phyloP scores from a whole-genome alignment of 1,140 invertebrate genomes.

The Rhopalosiphum padi region DNA sequence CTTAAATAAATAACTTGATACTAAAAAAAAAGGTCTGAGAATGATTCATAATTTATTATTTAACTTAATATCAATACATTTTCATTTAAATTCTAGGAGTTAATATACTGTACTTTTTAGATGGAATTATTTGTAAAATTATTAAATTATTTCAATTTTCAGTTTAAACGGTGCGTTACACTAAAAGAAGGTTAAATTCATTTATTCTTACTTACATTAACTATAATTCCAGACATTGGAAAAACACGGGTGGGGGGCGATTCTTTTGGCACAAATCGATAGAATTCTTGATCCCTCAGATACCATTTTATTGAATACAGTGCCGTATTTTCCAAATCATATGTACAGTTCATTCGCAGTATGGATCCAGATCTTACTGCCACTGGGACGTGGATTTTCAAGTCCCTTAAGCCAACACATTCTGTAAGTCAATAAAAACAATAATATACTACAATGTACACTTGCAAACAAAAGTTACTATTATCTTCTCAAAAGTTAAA shows the following conservation, averaged over 20 bases:
- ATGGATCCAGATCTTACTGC: slow-evolving; percentile 65
- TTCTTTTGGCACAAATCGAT: slow-evolving; percentile 76
- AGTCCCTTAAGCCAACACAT: slow-evolving; percentile 59
- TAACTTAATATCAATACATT: background rate
- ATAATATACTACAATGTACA: slow-evolving; percentile 1
- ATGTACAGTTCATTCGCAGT: slow-evolving; percentile 63
- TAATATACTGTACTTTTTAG: background rate
- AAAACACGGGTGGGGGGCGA: slow-evolving; percentile 73
- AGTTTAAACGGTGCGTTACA: too few relatives aligned
- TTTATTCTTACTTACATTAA: slow-evolving; percentile 71
- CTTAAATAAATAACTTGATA: background rate
- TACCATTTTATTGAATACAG: slow-evolving; percentile 85
- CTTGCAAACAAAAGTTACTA: slow-evolving; percentile 1
- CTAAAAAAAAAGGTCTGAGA: background rate
- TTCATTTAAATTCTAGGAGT: background rate
- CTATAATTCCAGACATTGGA: slow-evolving; percentile 69
- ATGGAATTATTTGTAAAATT: background rate
- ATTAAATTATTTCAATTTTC: background rate
- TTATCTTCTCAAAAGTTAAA: slow-evolving; percentile 5
- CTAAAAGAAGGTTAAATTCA: background rate
- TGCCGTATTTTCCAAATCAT: slow-evolving; percentile 65
- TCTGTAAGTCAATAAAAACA: slow-evolving; percentile 59
- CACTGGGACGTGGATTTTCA: slow-evolving; percentile 65
- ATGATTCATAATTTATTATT: background rate
- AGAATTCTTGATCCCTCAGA: slow-evolving; percentile 76